Base-by-base conservation (phyloP, 2,797 vertebrate genomes). In the Myiothlypis chrysogaster region DNA sequence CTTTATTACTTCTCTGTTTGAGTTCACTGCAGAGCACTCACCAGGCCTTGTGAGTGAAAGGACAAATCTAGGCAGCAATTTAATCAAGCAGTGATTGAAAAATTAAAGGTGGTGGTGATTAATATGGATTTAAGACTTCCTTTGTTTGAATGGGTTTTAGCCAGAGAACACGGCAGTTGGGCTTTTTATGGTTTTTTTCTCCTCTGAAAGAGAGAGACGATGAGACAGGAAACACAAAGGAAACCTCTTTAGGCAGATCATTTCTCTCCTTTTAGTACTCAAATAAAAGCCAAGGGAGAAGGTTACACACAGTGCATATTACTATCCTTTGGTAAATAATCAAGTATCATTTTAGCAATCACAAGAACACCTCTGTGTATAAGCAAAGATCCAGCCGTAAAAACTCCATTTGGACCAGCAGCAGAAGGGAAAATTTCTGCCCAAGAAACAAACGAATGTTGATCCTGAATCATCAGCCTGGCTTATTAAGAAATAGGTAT, bases 41-140 rank as follows among this genome's bases (percentile, higher is more conserved):
- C 85, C 73, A 86, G 52, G 78, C 37, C 57, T n/a, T 59, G 79
- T 37, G 76, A 70, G 70, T 49, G 64, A 95, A 89, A 93, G 73
- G 55, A 92, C 3, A 9, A 84, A 83, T 86, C 72, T 35, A 92
- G 57, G 77, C 66, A 88, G 87, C 69, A 91, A 96, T 96, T 96
- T 96, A 95, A 97, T 97, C 94, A 96, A 93, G 95, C 41, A 68
- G 53, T 68, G 92, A 89, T 83, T 93, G 88, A 95, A 92, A 95
- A 97, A 96, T 91, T 96, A 96, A 88, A 95, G 73, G 72, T 96
- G 55, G 57, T 0, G 0, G n/a, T 95, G 94, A 95, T 96, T 94
- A 94, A 94, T 91, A 94, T 68, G 70, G 88, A 93, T 94, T 93
- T 83, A 90, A 72, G 56, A 71, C 68, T 91, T 86, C 32, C 89